A percentile compares a stretch with the other conserved stretches of the same genome.
These are phyloP conservation scores for Tiaroga cobitis DNA, from an alignment of 2,797 vertebrate species.

Conservation along the genomic window DNA sequence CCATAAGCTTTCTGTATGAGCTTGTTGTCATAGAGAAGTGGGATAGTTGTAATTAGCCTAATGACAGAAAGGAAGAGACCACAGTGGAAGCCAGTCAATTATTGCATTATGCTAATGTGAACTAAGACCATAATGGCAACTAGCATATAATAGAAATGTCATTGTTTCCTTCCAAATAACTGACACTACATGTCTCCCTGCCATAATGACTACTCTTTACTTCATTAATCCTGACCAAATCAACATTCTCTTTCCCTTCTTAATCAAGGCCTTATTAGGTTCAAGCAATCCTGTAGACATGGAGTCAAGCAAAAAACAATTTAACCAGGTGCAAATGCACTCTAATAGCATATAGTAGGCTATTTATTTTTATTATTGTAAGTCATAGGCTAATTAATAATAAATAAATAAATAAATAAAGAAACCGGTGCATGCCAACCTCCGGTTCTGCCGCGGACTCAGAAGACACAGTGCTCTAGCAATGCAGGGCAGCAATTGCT, in stretches of 20 bases:
- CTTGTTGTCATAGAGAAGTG: constrained; percentile 1
- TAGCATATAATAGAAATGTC: constrained; percentile 27
- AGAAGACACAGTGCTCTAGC: too few relatives aligned
- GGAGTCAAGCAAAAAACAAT: background rate
- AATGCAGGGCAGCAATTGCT: too few relatives aligned
- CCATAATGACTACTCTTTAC: constrained; percentile 12
- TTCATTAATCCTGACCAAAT: constrained; percentile 33
- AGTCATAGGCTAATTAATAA: background rate
- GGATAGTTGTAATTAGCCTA: constrained; percentile 39
- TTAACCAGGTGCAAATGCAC: background rate
- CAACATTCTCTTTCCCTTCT: constrained; percentile 10
- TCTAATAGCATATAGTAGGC: background rate
- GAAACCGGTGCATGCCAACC: too few relatives aligned
- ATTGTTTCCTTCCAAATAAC: constrained; percentile 30
- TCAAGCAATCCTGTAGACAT: background rate
- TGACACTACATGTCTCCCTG: constrained; percentile 11
- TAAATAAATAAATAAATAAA: background rate
- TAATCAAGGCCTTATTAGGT: background rate
- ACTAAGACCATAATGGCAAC: constrained; percentile 17
- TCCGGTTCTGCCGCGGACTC: too few relatives aligned
- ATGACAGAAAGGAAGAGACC: constrained; percentile 17
- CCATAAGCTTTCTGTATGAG: background rate
- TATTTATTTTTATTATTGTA: background rate
- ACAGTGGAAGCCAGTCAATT: constrained; percentile 12
- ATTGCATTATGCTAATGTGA: constrained; percentile 33